Base-by-base conservation (phyloP, 2,113 vertebrate species). In the Trematomus loennbergii region DNA sequence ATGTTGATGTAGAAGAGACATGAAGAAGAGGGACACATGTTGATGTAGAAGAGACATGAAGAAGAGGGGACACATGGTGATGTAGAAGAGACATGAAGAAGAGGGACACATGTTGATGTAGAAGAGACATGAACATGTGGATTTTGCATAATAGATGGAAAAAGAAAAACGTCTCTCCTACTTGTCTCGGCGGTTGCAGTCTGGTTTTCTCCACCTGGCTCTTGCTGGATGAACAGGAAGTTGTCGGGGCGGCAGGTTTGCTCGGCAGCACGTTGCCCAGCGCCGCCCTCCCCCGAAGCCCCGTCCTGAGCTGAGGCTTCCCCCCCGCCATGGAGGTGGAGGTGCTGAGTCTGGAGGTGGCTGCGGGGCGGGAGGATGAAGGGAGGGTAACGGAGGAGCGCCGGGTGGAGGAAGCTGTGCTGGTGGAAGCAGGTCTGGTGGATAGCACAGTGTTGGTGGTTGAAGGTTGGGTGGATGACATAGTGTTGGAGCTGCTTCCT, bases 321-420 rank as follows among this genome's bases (percentile, higher is more conserved):
- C 5, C 5, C n/a, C 9, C 69, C 50, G 81, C 83, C 29, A 81
- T 46, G 4, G 96, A 95, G 81, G 94, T 96, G 54, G 92, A 91
- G 20, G 90, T 86, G 77, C 88, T 83, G 29, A 76, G 79, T 58
- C 86, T 76, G 15, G 65, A 0, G 1, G 43, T n/a, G 12, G 62
- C 1, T 3, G 36, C 5, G 13, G 45, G 13, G 43, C 25, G 50
- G 20, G 20, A 12, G 18, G 25, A 9, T 12, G 29, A 43, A 4
- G 2, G 55, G 22, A 5, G 12, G 53, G 16, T 12, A 1, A 8
- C 7, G 36, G 36, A 40, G 36, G 36, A 6, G 7, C 6, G 6
- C 36, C 36, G 25, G 25, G 3, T 43, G 1, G 83, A 43, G 72
- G 52, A 17, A 3, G 75, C 25, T 1, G 43, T 4, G 9, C 61